These are phyloP conservation scores for Sylvia borin DNA, from an alignment of 2,797 vertebrate species.

Conservation along the genomic window DNA sequence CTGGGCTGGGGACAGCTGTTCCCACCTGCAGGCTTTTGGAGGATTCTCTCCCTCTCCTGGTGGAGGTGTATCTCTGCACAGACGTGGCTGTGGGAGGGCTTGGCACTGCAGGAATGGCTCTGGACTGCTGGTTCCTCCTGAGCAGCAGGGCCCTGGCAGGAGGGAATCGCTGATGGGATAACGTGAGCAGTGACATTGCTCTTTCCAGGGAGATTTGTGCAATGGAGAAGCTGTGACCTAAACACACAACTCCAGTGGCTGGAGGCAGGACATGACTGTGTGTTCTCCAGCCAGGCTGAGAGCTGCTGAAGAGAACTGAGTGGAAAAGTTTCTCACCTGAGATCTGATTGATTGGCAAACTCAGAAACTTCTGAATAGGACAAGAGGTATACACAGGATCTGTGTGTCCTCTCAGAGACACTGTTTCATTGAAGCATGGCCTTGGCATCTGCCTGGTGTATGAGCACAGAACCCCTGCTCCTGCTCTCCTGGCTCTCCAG, in stretches of 20 bases:
- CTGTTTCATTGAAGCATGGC: not conserved
- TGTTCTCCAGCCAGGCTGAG: not conserved
- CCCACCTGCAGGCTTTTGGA: not conserved
- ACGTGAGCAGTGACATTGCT: accelerated
- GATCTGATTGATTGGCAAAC: not conserved
- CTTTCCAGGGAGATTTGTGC: not conserved
- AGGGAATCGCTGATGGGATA: not conserved
- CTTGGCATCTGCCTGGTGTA: too few species aligned
- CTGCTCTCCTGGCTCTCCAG: not conserved
- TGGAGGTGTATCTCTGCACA: not conserved
- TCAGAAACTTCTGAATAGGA: not conserved
- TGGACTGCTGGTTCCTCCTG: not conserved
- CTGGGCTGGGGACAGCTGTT: not conserved
- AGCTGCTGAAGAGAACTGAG: not conserved
- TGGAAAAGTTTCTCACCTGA: not conserved
- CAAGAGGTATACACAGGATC: not conserved
- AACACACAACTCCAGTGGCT: not conserved
- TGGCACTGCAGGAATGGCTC: not conserved
- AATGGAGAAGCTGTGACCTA: not conserved
- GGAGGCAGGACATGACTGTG: not conserved
- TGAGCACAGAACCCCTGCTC: not conserved
- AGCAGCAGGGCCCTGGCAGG: not conserved
- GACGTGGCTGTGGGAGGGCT: not conserved
- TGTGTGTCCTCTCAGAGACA: not conserved
- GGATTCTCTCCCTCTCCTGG: not conserved